Percentiles rank a stretch among this genome's conserved stretches.
phyloP scores from a whole-genome alignment of 1,140 invertebrate genomes.

The Oncopodura yosiiana region DNA sequence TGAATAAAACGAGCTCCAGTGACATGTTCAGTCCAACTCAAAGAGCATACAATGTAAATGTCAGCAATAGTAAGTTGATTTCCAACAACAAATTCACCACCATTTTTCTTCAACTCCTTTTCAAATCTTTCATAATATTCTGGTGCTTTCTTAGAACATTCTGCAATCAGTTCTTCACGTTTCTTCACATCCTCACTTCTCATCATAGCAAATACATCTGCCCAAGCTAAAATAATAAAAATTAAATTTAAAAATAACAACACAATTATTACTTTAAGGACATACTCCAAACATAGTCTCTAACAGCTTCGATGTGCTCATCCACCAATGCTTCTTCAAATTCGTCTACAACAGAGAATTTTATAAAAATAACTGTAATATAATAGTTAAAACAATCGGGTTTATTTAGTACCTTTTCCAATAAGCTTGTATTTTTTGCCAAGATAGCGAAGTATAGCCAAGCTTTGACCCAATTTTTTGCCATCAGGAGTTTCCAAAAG shows the following conservation, averaged over 20 bases:
- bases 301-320: too few relatives aligned
- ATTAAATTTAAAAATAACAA: too few relatives aligned
- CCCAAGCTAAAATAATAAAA: too few relatives aligned
- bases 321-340: too few relatives aligned
- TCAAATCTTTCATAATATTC: conserved; percentile 9
- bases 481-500: conserved; percentile 9
- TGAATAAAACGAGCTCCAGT: not conserved
- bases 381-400: too few relatives aligned
- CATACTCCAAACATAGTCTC: too few relatives aligned
- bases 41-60: conserved; percentile 1
- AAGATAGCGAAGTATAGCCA: conserved; percentile 3
- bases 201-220: too few relatives aligned
- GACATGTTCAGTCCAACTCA: not conserved
- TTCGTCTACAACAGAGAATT: too few relatives aligned
- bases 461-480: not conserved
- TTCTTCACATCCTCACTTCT: not conserved
- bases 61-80: conserved; percentile 17
- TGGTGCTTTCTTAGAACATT: not conserved
- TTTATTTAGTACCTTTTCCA: too few relatives aligned
- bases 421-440: conserved; percentile 8
- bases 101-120: not conserved
- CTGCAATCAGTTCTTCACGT: not conserved
- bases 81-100: conserved; percentile 13
- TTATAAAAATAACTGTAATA: too few relatives aligned
- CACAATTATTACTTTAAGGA: too few relatives aligned